phyloP scores from a whole-genome alignment of 2,797 vertebrate genomes.

The Cetoscarus ocellatus region DNA sequence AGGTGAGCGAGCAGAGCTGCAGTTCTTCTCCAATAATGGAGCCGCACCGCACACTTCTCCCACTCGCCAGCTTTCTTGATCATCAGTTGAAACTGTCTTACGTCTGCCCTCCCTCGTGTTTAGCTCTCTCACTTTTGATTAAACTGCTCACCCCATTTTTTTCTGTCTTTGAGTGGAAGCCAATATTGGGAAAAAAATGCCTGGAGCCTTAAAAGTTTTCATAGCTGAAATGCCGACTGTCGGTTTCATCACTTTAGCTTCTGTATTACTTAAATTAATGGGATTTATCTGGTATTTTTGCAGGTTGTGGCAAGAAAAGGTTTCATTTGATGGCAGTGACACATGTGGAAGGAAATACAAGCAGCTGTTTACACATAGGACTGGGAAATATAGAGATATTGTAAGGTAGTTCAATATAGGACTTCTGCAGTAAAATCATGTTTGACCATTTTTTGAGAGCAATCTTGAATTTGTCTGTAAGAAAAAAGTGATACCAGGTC shows the following conservation, averaged over 20 bases:
- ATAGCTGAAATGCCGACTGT: slow-evolving; percentile 37
- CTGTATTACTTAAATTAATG: slow-evolving; percentile 59
- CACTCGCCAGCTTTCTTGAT: slow-evolving; percentile 50
- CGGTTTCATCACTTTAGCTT: slow-evolving; percentile 67
- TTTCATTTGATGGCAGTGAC: slow-evolving; percentile 21
- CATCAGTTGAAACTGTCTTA: slow-evolving; percentile 50
- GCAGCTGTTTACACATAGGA: slow-evolving; percentile 32
- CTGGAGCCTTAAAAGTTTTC: slow-evolving; percentile 52
- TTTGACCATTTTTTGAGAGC: no score
- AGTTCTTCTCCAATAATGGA: slow-evolving; percentile 59
- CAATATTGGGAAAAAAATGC: slow-evolving; percentile 46
- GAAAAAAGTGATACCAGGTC: no score
- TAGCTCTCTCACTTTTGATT: slow-evolving; percentile 69
- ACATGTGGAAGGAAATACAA: slow-evolving; percentile 24
- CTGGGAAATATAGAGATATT: no score
- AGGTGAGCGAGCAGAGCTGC: slow-evolving; percentile 39
- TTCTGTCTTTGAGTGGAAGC: slow-evolving; percentile 34
- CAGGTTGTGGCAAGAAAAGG: slow-evolving; percentile 19
- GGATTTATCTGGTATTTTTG: slow-evolving; percentile 24
- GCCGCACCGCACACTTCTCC: slow-evolving; percentile 35
- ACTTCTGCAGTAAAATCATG: slow-evolving; percentile 17
- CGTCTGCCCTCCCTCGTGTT: slow-evolving; percentile 51
- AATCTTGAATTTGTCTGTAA: no score
- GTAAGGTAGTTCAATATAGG: no score
- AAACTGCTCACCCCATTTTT: slow-evolving; percentile 40